These are phyloP conservation scores for Seriola quinqueradiata DNA, from an alignment of 2,113 vertebrate genomes.

Conservation along the genomic window DNA sequence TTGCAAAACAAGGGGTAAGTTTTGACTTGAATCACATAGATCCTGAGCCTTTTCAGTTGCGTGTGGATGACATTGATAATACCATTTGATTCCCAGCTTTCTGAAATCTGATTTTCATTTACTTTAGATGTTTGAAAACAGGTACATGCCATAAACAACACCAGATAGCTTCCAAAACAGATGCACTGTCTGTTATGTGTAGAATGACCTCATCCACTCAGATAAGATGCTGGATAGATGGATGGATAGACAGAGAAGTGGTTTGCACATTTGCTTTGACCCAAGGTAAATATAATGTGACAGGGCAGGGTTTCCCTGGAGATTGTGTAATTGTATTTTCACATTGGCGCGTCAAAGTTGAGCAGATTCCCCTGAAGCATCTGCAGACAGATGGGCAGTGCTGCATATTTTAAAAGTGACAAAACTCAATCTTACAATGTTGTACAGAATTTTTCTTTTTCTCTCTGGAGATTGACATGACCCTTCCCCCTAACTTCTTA, in stretches of 20 bases:
- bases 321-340: slow-evolving; percentile 77
- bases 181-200: slow-evolving; percentile 3
- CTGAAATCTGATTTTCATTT: slow-evolving; percentile 45
- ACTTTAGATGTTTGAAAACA: slow-evolving; percentile 47
- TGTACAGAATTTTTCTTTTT: slow-evolving; percentile 33
- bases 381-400: slow-evolving; percentile 62
- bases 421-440: slow-evolving; percentile 28
- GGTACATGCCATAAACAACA: slow-evolving; percentile 53
- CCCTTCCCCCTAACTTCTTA: not conserved
- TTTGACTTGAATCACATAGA: not conserved
- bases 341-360: slow-evolving; percentile 66
- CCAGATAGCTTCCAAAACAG: slow-evolving; percentile 22
- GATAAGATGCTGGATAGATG: slow-evolving; percentile 39
- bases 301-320: slow-evolving; percentile 66
- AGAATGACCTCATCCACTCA: slow-evolving; percentile 65
- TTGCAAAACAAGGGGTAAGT: slow-evolving; percentile 10
- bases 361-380: slow-evolving; percentile 59
- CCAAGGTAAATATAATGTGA: slow-evolving; percentile 77
- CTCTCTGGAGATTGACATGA: not conserved
- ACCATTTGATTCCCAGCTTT: slow-evolving; percentile 15
- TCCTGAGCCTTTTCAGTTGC: not conserved
- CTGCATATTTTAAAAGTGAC: slow-evolving; percentile 72
- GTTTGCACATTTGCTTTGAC: slow-evolving; percentile 49
- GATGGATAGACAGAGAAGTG: slow-evolving; percentile 28
- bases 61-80: slow-evolving; percentile 19